Evolutionary conservation across 64 coral and sea anemone genomes (phyloP), one percentile per base, ranked within the genome.

Genomic region (Orbicella faveolata): DNA sequence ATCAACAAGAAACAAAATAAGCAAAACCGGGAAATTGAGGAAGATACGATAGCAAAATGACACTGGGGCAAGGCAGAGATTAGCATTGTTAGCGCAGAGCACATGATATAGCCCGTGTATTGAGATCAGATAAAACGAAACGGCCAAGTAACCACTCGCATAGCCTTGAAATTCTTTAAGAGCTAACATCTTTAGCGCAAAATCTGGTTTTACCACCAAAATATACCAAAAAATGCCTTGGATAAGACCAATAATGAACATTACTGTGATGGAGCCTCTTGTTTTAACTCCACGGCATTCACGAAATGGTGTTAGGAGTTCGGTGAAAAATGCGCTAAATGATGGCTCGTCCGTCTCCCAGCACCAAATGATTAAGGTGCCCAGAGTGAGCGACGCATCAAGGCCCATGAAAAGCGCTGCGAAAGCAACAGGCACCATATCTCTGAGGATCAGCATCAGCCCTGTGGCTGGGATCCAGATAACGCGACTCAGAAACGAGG

Each of bases 21-120:
- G 14, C 21, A 68, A 53, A 11, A 87, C 59, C 30, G 90, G 90
- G 16, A 79, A 36, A 17, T 19, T 62, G 6, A 92, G 26, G 9
- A 92, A 63, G 20, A 92, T 33, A 39, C 90, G 90, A 52, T 92
- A 92, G 37, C 73, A 66, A 74, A 87, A 19, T 77, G 90, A 53
- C 3, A 44, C 74, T 11, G 39, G 33, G 11, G 66, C 69, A 2
- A 92, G 79, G 37, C 74, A 62, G 48, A 33, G 39, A 13, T 78
- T 92, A 9, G 72, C 44, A 57, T 36, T 35, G 53, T 87, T 87
- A 17, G 82, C 90, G 62, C 84, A 87, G 35, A 79, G 86, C 21
- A 92, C 69, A 37, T 92, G 90, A 35, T 87, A 87, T 41, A 79
- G 34, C 9, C 83, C 90, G 39, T 92, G 84, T 15, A 92, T 54